Evolutionary conservation across 2,797 vertebrate species (phyloP), one percentile per base, ranked within the genome.

Genomic region (Astyanax mexicanus): DNA sequence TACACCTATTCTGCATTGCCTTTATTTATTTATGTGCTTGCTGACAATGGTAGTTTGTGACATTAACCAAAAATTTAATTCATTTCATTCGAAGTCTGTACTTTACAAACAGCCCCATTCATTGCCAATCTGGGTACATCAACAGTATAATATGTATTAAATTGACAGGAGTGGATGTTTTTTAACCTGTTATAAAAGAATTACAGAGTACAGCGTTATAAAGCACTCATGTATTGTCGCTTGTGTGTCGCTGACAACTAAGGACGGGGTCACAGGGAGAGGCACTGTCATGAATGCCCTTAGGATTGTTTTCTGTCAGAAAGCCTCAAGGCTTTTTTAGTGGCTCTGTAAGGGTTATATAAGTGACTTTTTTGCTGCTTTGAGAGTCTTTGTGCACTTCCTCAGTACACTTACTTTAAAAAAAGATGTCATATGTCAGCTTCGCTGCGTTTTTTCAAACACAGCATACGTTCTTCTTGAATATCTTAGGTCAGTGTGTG

Each of bases 341-440:
- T 42, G 35, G 37, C 15, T 64, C 38, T 13, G 7, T 15, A 8
- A 10, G 15, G 21, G 38, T 42, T 64, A 42, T 8, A 15, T 15
- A 25, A 25, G 61, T 15, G 23, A 44, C 15, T 64, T 64, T 64
- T 42, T 21, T 42, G 19, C 10, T 44, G 11, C 35, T 13, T 23
- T 27, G 23, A 27, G 60, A 15, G 11, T 13, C 37, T 64, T 62
- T 62, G 19, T 25, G 17, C n/a, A 49, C 19, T 15, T 13, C 0
- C 13, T 15, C 15, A 1, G 3, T 47, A 4, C 27, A 35, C 13
- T n/a, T 29, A 0, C 19, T 58, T 60, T 38, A 23, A 60, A 38
- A 60, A 21, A 9, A 60, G 57, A 60, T 25, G 38, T 60, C 57
- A 60, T 5, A 32, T 21, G n/a, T 60, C n/a, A 60, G 57, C 29